phyloP scores from a whole-genome alignment of 2,797 vertebrate species.

The Geotrypetes seraphini region DNA sequence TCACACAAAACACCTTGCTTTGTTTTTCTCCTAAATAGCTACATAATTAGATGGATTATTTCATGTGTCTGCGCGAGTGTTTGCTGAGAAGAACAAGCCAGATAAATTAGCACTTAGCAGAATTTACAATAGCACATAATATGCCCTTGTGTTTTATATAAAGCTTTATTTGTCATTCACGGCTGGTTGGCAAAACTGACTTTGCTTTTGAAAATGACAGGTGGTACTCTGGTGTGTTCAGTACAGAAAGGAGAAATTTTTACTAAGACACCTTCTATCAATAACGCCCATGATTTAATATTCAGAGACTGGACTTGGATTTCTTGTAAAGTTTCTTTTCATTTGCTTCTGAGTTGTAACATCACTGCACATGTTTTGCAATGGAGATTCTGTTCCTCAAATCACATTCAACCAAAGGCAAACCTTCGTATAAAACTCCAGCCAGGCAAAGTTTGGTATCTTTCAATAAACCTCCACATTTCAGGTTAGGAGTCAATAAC shows the following conservation, averaged over 20 bases:
- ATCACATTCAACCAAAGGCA: constrained; percentile 20
- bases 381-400: constrained; percentile 32
- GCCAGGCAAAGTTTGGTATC: constrained; percentile 58
- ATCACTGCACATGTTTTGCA: constrained; percentile 30
- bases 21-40: constrained; percentile 66
- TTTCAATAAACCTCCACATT: constrained; percentile 56
- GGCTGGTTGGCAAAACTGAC: constrained; percentile 72
- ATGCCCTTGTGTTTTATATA: constrained; percentile 68
- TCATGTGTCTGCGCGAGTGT: constrained; percentile 59
- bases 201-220: constrained; percentile 75
- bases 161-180: constrained; percentile 73
- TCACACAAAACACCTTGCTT: constrained; percentile 57
- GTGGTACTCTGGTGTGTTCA: constrained; percentile 65
- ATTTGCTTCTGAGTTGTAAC: constrained; percentile 43
- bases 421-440: constrained; percentile 39
- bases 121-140: constrained; percentile 68
- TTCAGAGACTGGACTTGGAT: constrained; percentile 32
- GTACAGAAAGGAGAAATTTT: constrained; percentile 48
- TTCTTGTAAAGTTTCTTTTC: constrained; percentile 44
- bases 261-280: constrained; percentile 45
- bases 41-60: constrained; percentile 70
- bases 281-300: constrained; percentile 47
- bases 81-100: constrained; percentile 66
- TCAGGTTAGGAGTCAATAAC: constrained; percentile 68
- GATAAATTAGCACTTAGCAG: constrained; percentile 77